Base-by-base conservation (phyloP, 2,888 invertebrate genomes). In the Sycophila texana region DNA sequence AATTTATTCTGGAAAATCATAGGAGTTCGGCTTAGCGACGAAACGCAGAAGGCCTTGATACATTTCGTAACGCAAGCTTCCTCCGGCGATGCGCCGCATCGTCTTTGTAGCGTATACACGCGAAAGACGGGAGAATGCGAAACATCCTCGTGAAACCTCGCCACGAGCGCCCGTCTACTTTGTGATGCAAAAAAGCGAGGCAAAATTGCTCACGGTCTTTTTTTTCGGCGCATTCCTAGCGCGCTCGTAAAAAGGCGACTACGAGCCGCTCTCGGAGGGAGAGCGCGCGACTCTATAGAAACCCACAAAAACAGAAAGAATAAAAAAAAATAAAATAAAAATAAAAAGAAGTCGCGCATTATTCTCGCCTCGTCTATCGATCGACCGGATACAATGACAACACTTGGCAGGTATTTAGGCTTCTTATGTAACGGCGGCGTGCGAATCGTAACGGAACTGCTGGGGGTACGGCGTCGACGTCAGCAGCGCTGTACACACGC, bases 171-270 rank as follows among this genome's bases (percentile, higher is more conserved):
- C 16, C 22, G 66, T 51, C 16, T 49, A 13, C 26, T 22, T 60
- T 66, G 30, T 51, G 16, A 39, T 66, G 65, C 65, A 65, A 39
- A 66, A 66, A 51, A 1, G 47, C 49, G 51, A 20, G 20, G 51
- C 30, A n/a, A 26, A 66, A 18, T 22, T 20, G 66, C 66, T 22
- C 66, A 14, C 14, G 18, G 18, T 49, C 12, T 22, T 20, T 51
- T 65, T 66, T 51, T 51, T 66, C 66, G 66, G 66, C 66, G 66
- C 51, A 51, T 66, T 66, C 51, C 66, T 16, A 20, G 22, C 13
- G 26, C 13, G 26, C 60, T 39, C 39, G 39, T 39, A 39, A 39
- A 39, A 39, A 39, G 39, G 10, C 39, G 39, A 39, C 39, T 39
- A 10, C 39, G 39, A 10, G 39, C 39, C 39, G 39, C 39, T 39